Conservation (phyloP, 2,888 invertebrate genomes). For the Limulus polyphemus region DNA sequence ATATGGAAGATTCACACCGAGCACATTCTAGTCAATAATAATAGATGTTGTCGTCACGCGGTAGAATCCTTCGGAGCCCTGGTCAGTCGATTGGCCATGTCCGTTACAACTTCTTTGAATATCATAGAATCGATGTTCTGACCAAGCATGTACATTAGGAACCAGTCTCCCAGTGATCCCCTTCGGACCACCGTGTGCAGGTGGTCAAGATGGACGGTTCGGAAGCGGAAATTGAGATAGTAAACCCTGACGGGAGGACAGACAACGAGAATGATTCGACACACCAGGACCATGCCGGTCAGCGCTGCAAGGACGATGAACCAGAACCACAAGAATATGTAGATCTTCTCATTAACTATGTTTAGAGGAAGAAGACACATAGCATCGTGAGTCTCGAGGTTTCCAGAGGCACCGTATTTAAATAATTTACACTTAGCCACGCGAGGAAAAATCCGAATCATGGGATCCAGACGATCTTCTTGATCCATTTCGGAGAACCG, state of each 20-base stretch:
- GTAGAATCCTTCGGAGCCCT: constrained; percentile 24
- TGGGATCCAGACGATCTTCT: constrained; percentile 79
- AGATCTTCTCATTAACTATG: constrained; percentile 91
- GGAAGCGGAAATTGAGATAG: constrained; percentile 74
- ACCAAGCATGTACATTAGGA: constrained; percentile 83
- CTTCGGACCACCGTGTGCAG: constrained; percentile 79
- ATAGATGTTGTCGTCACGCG: no score
- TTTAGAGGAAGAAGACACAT: constrained; percentile 83
- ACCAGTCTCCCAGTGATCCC: constrained; percentile 92
- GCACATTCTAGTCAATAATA: no score
- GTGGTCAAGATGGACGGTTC: constrained; percentile 72
- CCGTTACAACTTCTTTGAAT: constrained; percentile 73
- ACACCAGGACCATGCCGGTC: constrained; percentile 68
- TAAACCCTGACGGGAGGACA: constrained; percentile 79
- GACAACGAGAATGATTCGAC: constrained; percentile 72
- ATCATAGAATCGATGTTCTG: constrained; percentile 89
- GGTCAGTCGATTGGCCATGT: constrained; percentile 47
- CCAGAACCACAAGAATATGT: constrained; percentile 88
- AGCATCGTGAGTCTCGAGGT: constrained; percentile 61
- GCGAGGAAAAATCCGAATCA: constrained; percentile 85
- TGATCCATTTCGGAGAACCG: constrained; percentile 82
- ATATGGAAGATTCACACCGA: no score
- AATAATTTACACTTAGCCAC: constrained; percentile 92
- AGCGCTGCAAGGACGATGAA: constrained; percentile 74
- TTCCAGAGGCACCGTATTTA: constrained; percentile 82